Percentiles rank a stretch among this genome's conserved stretches.
Evolutionary conservation across 2,888 invertebrate species (phyloP).

Genomic region (Apotomis betuletana): DNA sequence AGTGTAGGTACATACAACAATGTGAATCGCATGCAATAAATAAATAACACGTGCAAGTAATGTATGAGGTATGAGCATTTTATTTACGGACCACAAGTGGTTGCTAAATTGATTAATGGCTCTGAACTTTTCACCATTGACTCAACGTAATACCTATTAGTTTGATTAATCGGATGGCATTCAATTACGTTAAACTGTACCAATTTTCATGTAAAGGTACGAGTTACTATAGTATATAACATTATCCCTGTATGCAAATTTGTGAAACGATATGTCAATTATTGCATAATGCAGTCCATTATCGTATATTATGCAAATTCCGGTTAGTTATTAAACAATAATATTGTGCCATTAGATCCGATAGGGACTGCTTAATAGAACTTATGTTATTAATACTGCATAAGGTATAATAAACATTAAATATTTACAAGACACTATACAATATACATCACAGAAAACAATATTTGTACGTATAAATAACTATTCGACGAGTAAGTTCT

Average conservation of each 20-base stretch:
- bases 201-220: neutral
- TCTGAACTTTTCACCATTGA: conserved; percentile 14
- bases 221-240: neutral
- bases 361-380: too few species aligned
- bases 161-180: conserved; percentile 12
- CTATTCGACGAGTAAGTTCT: too few species aligned
- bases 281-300: conserved; percentile 1
- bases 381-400: too few species aligned
- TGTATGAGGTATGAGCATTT: neutral
- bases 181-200: conserved; percentile 8
- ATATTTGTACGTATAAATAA: too few species aligned
- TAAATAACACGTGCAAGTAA: conserved; percentile 1
- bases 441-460: too few species aligned
- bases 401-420: too few species aligned
- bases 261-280: neutral
- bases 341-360: neutral
- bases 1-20: too few species aligned
- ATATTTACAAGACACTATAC: too few species aligned
- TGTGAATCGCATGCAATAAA: neutral
- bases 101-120: conserved; percentile 16
- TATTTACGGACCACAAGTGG: conserved; percentile 1
- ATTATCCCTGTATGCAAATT: neutral
- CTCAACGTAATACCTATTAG: conserved; percentile 13
- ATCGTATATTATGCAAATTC: neutral
- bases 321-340: conserved; percentile 2